Percentiles rank a stretch among this genome's conserved stretches.
Conservation (phyloP, 2,113 vertebrate species). For the Oophaga pumilio region DNA sequence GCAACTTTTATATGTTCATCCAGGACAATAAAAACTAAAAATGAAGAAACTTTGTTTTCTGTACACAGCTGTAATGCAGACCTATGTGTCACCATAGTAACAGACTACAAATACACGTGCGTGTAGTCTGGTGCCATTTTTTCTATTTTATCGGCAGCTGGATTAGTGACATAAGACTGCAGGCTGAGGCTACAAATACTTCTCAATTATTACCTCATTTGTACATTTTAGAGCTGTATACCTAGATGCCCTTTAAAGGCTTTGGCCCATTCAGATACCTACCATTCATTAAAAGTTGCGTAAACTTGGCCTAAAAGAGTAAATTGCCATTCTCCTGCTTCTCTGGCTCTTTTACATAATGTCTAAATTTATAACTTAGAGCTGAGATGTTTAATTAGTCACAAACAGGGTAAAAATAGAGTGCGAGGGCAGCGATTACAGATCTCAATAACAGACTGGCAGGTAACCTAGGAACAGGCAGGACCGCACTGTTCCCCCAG, state of each 20-base stretch:
- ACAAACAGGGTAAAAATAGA: slow-evolving; percentile 5
- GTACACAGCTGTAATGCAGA: not conserved
- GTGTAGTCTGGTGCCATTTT: too few species aligned
- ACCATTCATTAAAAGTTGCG: not conserved
- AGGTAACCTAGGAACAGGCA: slow-evolving; percentile 32
- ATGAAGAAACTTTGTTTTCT: not conserved
- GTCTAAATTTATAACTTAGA: not conserved
- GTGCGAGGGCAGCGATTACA: not conserved
- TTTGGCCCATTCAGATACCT: not conserved
- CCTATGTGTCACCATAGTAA: not conserved
- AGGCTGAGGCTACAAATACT: too few species aligned
- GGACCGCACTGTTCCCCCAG: not conserved
- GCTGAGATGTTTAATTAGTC: not conserved
- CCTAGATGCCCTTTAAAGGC: not conserved
- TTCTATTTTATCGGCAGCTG: too few species aligned
- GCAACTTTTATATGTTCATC: too few species aligned
- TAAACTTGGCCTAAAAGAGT: not conserved
- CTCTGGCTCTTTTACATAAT: not conserved
- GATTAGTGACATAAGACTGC: too few species aligned
- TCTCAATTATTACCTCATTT: too few species aligned
- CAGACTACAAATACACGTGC: not conserved
- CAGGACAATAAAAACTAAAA: too few species aligned
- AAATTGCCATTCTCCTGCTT: not conserved
- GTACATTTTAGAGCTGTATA: too few species aligned
- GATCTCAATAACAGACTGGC: slow-evolving; percentile 7